Evolutionary conservation across 2,888 invertebrate species (phyloP).

Genomic region (Pecten maximus): DNA sequence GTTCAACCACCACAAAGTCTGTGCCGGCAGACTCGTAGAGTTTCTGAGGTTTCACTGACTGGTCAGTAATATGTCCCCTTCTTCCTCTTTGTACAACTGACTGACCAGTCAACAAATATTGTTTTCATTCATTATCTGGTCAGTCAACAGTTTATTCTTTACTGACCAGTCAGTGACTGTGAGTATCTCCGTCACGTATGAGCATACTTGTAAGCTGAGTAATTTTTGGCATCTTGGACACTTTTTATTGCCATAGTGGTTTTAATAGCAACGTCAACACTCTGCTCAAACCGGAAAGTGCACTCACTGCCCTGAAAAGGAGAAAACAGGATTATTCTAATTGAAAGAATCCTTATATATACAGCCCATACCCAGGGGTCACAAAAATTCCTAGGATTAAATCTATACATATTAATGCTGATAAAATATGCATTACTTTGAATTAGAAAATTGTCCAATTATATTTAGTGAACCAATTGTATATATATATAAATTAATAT

Average conservation of each 20-base stretch:
- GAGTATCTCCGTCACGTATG: constrained; percentile 49
- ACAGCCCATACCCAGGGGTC: no score
- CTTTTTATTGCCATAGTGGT: constrained; percentile 58
- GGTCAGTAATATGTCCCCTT: background rate
- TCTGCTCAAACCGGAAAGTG: constrained; percentile 54
- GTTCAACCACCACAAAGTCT: constrained; percentile 4
- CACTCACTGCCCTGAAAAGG: constrained; percentile 63
- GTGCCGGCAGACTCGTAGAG: background rate
- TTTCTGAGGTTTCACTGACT: background rate
- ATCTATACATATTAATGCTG: no score
- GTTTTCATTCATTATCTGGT: background rate
- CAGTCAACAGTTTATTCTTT: background rate
- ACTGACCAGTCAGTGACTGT: background rate
- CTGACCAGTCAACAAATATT: constrained; percentile 13
- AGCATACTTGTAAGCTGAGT: constrained; percentile 52
- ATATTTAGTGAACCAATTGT: no score
- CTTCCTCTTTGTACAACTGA: background rate
- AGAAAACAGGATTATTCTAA: no score
- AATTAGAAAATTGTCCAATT: no score
- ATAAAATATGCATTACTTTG: no score
- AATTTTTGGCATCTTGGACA: constrained; percentile 55
- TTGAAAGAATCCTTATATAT: no score
- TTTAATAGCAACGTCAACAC: constrained; percentile 56
- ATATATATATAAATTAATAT: no score
- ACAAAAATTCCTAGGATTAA: no score